Evolutionary conservation across 1,140 invertebrate genomes (phyloP), one percentile per base, ranked within the genome.

Genomic region (Triops longicaudatus): DNA sequence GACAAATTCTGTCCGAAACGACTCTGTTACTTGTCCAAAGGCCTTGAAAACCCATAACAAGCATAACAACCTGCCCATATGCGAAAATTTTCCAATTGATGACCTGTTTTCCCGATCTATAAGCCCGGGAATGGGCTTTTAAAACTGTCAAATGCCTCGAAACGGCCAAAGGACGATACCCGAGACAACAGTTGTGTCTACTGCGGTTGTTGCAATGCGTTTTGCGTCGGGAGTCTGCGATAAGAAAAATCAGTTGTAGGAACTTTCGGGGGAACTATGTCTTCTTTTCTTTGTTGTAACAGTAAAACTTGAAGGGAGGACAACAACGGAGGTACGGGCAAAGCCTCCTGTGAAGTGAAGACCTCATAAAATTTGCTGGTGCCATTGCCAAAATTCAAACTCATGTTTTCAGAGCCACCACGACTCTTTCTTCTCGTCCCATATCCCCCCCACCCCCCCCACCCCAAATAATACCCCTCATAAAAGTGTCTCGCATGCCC

Each of bases 331-430:
- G 31, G 31, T 37, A 37, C n/a, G n/a, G n/a, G 31, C 2, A 63
- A 22, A 63, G 17, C 17, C 14, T n/a, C 50, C 50, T 63, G 50
- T 63, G 50, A 37, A 63, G 50, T 63, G 50, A 63, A 63, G 50
- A 63, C 50, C 50, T 63, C 50, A 63, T 63, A 63, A 63, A 63
- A 22, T 63, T 63, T 63, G 44, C 14, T 63, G 14, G 14, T 63
- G 44, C 44, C 44, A 63, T 63, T 63, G 50, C 50, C 50, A 63
- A 63, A 63, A 63, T 63, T 63, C 50, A 63, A 63, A 63, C 50
- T 63, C 50, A 9, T 63, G 50, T 63, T 17, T 17, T 17, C n/a
- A n/a, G n/a, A n/a, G n/a, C 50, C 50, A 9, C 50, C 22, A 9
- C 31, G 7, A 37, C 31, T 37, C 31, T 37, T 37, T 37, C 31